A percentile compares a stretch with the other conserved stretches of the same genome.
These are phyloP conservation scores for Wasmannia auropunctata DNA, from an alignment of 1,140 invertebrate species.

Conservation along the genomic window DNA sequence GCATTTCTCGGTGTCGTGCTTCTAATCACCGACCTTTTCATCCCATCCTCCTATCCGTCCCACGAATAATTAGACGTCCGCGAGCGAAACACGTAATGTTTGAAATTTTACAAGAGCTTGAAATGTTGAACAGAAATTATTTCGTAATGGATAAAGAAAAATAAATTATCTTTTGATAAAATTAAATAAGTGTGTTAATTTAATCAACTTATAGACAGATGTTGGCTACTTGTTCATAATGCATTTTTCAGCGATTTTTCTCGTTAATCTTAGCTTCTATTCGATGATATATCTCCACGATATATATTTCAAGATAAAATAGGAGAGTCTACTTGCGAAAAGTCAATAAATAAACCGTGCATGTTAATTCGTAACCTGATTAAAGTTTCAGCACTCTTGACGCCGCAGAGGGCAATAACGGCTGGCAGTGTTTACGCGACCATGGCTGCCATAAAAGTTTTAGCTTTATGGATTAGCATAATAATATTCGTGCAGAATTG, in stretches of 20 bases:
- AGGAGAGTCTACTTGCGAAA: not conserved
- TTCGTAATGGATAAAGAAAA: not conserved
- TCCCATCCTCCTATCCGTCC: not conserved
- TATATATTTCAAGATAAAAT: not conserved
- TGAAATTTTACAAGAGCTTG: not conserved
- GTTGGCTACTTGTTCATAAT: not conserved
- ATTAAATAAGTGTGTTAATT: not conserved
- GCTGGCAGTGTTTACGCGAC: constrained; percentile 32
- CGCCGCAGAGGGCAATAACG: constrained; percentile 5
- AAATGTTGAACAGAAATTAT: not conserved
- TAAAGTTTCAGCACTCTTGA: constrained; percentile 16
- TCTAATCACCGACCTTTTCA: constrained; percentile 38
- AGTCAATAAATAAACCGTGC: constrained; percentile 21
- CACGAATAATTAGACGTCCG: constrained; percentile 33
- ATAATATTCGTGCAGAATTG: constrained; percentile 64
- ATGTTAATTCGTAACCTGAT: constrained; percentile 40
- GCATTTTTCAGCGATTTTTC: not conserved
- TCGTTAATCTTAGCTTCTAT: not conserved
- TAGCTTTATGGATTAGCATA: constrained; percentile 58
- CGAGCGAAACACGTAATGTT: not conserved
- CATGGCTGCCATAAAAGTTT: constrained; percentile 22
- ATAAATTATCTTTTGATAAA: not conserved
- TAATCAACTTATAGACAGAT: not conserved
- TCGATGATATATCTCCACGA: not conserved
- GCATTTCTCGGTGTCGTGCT: constrained; percentile 2